These are phyloP conservation scores for Keiferia lycopersicella DNA, from an alignment of 2,888 invertebrate genomes.

Conservation along the genomic window DNA sequence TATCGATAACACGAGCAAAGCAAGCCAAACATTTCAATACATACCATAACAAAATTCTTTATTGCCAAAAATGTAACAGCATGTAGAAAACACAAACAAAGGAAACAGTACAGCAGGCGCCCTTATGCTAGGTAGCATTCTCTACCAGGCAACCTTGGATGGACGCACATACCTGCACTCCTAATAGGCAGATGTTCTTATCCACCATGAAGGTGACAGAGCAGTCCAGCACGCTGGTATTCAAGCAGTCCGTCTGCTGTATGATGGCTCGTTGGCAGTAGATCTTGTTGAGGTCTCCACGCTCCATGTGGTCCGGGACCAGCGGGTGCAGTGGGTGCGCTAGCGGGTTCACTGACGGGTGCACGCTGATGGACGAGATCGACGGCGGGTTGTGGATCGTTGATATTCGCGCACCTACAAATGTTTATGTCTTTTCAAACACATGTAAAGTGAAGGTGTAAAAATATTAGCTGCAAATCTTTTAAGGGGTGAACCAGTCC, in stretches of 20 bases:
- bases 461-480: no score
- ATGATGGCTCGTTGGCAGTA: constrained; percentile 86
- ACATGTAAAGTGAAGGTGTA: no score
- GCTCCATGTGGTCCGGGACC: constrained; percentile 46
- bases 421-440: no score
- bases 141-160: no score
- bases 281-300: constrained; percentile 79
- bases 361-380: constrained; percentile 7
- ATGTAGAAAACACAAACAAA: no score
- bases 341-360: not conserved
- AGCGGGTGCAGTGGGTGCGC: constrained; percentile 37
- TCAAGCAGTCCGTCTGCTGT: constrained; percentile 87
- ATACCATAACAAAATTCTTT: no score
- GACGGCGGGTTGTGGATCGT: constrained; percentile 1
- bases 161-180: constrained; percentile 83
- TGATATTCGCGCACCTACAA: constrained; percentile 16
- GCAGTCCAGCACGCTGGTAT: constrained; percentile 88
- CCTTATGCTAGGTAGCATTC: no score
- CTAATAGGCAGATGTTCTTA: constrained; percentile 89
- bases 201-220: constrained; percentile 90
- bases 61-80: no score
- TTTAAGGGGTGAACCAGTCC: no score
- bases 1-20: not conserved
- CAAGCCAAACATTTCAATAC: no score
- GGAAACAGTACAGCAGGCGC: no score